These are phyloP conservation scores for Epizoanthus fatuus DNA, from an alignment of 92 coral and sea anemone species.

Conservation along the genomic window DNA sequence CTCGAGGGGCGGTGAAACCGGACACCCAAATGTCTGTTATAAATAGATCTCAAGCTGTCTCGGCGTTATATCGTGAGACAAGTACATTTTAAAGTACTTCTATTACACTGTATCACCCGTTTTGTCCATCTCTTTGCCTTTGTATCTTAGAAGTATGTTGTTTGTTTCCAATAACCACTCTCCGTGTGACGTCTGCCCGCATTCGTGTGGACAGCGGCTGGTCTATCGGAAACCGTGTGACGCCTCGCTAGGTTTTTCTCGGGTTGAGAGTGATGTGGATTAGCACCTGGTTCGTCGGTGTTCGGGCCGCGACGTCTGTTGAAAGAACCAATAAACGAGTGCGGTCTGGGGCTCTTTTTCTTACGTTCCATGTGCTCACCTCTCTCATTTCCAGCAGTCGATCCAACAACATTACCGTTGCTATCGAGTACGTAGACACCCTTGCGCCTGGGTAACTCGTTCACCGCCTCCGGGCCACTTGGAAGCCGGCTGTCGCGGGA, in stretches of 20 bases:
- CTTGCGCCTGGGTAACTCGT: background rate
- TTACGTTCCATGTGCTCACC: background rate
- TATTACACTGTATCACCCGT: too few relatives aligned
- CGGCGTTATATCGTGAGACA: too few relatives aligned
- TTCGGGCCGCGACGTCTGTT: background rate
- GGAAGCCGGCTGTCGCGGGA: slow-evolving; percentile 2
- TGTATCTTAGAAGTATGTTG: slow-evolving; percentile 20
- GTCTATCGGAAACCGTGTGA: slow-evolving; percentile 21
- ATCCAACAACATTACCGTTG: slow-evolving; percentile 3
- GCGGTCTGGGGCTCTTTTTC: slow-evolving; percentile 15
- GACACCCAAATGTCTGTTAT: too few relatives aligned
- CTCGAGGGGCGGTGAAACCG: too few relatives aligned
- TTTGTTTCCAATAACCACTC: background rate
- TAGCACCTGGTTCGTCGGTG: background rate
- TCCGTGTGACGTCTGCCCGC: background rate
- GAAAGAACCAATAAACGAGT: slow-evolving; percentile 7
- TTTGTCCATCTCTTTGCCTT: background rate
- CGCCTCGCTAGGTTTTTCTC: slow-evolving; percentile 5
- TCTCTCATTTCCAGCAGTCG: background rate
- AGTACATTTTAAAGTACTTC: too few relatives aligned
- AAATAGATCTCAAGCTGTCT: too few relatives aligned
- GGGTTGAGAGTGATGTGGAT: background rate
- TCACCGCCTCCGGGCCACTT: background rate
- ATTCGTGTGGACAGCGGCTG: background rate
- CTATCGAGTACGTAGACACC: background rate